Evolutionary conservation across 1,140 invertebrate genomes (phyloP), one percentile per base, ranked within the genome.

Genomic region (Drosophila oshimai): DNA sequence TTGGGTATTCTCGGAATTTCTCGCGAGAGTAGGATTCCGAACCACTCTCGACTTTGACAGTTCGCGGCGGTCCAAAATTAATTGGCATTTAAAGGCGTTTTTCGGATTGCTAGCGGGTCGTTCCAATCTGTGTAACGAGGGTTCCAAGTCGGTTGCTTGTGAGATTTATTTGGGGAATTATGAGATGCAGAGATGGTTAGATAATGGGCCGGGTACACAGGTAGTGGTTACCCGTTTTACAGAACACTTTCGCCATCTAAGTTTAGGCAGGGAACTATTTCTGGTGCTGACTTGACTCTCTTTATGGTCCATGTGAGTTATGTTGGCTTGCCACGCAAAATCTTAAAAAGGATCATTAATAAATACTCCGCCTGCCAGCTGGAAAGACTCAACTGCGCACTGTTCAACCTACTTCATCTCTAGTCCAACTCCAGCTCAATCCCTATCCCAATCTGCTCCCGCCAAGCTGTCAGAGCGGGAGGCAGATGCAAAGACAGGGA

Each of bases 281-380:
- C 26, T 67, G 22, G 31, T 28, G 39, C 53, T 17, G 45, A 10
- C 46, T 51, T 28, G 2, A 49, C 31, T 24, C 44, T 49, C 37
- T 55, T 74, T 84, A 74, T 70, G 74, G 47, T 47, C 50, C 41
- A 69, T 51, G 58, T 83, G 74, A 83, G 62, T 78, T 83, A 78
- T 84, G 79, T 69, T 61, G 44, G 18, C 31, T 53, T 55, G 39
- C 71, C 70, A 75, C 39, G 70, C 70, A 44, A 79, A 79, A 58
- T 79, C 74, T 67, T 45, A 71, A 79, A 41, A 75, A 86, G 60
- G 74, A 86, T 79, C 80, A 84, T 86, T 86, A 86, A 83, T 83
- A 84, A 84, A 86, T 79, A 79, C 65, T 79, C 69, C 51, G 73
- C 57, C 36, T 49, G 62, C 31, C 65, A 54, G 54, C 53, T 31